Evolutionary conservation across 37 sponge, comb jelly and placozoan genomes (phyloP), one percentile per base, ranked within the genome.

Genomic region (Geodia barretti): DNA sequence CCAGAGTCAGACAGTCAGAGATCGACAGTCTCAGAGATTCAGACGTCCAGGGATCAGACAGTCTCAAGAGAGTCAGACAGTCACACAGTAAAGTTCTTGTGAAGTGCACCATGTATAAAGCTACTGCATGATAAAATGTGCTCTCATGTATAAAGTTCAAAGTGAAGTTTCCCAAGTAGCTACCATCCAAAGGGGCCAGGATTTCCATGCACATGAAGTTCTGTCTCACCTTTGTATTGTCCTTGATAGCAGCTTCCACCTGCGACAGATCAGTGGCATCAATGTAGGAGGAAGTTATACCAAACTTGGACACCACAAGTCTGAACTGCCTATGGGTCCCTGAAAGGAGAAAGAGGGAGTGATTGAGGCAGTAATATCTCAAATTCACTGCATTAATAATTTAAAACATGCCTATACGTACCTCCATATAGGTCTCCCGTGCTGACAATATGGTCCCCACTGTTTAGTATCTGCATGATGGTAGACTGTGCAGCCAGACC

Each of bases 371-470:
- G n/a, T n/a, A n/a, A n/a, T n/a, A n/a, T n/a, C n/a, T n/a, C n/a
- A n/a, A n/a, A n/a, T n/a, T n/a, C n/a, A n/a, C n/a, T n/a, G n/a
- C n/a, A n/a, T n/a, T n/a, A n/a, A n/a, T n/a, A n/a, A n/a, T n/a
- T n/a, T n/a, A n/a, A n/a, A n/a, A 11, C 2, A 4, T 30, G 2
- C 34, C 41, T 40, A 67, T 61, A 85, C 84, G 17, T 64, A 88
- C 97, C 99, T 87, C 95, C 99, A 82, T 98, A 98, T 14, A 91
- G 80, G 47, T 98, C 99, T 38, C 93, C 80, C 69, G 88, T 82
- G 31, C 82, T 72, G 0, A 98, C 80, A 33, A 98, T 81, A 64
- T 94, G 97, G 74, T 96, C 96, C 25, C 99, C 99, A 30, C 84
- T 33, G 69, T 90, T 92, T 25, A 98, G 76, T 63, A 83, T 33